A percentile compares a stretch with the other conserved stretches of the same genome.
Evolutionary conservation across 2,113 vertebrate genomes (phyloP).

Genomic region (Pseudorasbora parva): DNA sequence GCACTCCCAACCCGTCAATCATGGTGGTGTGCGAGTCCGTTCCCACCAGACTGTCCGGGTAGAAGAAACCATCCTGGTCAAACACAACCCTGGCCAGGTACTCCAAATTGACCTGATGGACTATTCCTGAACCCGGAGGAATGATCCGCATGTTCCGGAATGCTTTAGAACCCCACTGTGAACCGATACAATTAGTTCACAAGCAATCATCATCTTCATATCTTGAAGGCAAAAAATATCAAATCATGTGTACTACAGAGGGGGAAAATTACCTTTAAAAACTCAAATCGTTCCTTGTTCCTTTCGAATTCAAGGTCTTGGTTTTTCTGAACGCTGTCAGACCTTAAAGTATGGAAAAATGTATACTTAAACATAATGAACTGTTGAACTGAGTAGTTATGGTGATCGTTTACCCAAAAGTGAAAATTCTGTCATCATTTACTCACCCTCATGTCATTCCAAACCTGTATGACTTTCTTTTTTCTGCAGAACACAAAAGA

Average conservation of each 20-base stretch:
- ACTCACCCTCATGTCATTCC: no score
- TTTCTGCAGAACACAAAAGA: no score
- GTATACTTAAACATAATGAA: background rate
- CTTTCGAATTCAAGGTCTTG: constrained; percentile 98
- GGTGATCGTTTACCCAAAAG: no score
- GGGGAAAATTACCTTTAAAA: constrained; percentile 86
- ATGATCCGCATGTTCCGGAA: constrained; percentile 96
- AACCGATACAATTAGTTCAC: constrained; percentile 39
- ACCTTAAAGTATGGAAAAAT: constrained; percentile 69
- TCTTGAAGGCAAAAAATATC: background rate
- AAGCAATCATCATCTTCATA: background rate
- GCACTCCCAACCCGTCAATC: constrained; percentile 94
- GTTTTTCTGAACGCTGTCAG: constrained; percentile 95
- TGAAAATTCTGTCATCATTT: no score
- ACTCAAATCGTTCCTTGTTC: constrained; percentile 95
- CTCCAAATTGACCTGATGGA: constrained; percentile 97
- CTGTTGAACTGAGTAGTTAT: background rate
- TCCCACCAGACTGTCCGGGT: constrained; percentile 96
- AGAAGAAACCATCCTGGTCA: constrained; percentile 85
- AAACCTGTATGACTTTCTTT: no score
- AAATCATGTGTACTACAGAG: background rate
- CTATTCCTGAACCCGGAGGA: constrained; percentile 95
- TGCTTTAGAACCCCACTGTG: constrained; percentile 94
- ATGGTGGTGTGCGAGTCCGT: constrained; percentile 98
- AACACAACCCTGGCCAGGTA: constrained; percentile 95